Evolutionary conservation across 2,888 invertebrate species (phyloP).

Genomic region (Aleiodes alternator): DNA sequence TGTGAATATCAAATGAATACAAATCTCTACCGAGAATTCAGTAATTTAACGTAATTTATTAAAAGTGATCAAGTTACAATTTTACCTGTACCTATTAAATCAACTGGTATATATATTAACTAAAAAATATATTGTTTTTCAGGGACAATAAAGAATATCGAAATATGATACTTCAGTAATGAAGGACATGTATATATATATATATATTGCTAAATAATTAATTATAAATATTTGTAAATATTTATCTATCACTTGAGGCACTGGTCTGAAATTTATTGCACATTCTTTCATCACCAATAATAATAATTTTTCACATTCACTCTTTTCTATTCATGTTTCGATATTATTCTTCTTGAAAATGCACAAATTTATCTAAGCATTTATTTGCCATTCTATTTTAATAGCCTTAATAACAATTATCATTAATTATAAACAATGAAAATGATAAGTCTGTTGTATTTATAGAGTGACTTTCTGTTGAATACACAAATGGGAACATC

Average conservation of each 20-base stretch:
- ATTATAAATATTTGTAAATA: conserved; percentile 48
- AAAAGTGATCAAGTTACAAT: conserved; percentile 18
- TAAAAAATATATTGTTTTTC: conserved; percentile 6
- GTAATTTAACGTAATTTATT: conserved; percentile 24
- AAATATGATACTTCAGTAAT: conserved; percentile 53
- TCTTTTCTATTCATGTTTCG: conserved; percentile 56
- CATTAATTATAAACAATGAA: not conserved
- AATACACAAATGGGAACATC: conserved; percentile 60
- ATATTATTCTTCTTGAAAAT: conserved; percentile 43
- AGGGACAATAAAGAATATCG: conserved; percentile 54
- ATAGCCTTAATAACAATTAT: conserved; percentile 12
- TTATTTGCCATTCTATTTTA: not conserved
- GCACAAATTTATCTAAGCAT: conserved; percentile 41
- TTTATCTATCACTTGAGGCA: conserved; percentile 30
- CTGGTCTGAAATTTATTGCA: conserved; percentile 32
- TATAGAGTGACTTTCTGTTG: conserved; percentile 61
- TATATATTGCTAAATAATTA: conserved; percentile 41
- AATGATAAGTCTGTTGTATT: conserved; percentile 12
- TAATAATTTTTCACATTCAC: conserved; percentile 44
- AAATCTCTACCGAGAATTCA: not conserved
- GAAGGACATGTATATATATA: conserved; percentile 26
- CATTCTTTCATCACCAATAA: conserved; percentile 37
- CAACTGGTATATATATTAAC: conserved; percentile 6
- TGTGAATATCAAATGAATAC: not conserved
- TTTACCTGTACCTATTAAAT: conserved; percentile 3